Evolutionary conservation across 2,113 vertebrate species (phyloP).

Genomic region (Microcebus ravelobensis): DNA sequence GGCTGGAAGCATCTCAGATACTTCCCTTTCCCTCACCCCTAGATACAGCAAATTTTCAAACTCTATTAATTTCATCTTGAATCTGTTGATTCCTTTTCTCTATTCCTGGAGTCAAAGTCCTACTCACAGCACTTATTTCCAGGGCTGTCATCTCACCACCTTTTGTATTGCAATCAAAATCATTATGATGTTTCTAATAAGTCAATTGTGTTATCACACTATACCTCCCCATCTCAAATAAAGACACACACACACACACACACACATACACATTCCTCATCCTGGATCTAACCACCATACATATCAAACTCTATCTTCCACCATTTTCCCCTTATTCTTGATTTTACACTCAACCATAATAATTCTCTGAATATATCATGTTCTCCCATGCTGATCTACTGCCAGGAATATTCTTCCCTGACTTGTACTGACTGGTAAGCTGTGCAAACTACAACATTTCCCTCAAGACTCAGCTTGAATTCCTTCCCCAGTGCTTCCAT

Average conservation of each 20-base stretch:
- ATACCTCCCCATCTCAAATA: neutral
- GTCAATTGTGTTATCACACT: neutral
- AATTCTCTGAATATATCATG: neutral
- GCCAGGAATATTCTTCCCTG: neutral
- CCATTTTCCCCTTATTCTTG: neutral
- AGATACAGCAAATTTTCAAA: neutral
- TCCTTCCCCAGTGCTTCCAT: neutral
- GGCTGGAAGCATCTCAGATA: neutral
- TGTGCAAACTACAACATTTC: neutral
- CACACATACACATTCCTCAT: neutral
- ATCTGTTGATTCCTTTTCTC: neutral
- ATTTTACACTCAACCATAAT: neutral
- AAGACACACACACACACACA: neutral
- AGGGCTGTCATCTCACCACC: neutral
- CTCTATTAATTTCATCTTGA: neutral
- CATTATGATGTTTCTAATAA: neutral
- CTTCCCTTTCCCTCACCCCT: neutral
- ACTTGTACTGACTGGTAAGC: too few species aligned
- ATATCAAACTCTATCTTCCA: neutral
- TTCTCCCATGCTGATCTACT: neutral
- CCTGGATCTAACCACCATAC: neutral
- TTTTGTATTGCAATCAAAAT: neutral
- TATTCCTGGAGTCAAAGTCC: neutral
- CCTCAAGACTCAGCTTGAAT: neutral
- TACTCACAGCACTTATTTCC: neutral